Conservation (phyloP, 2,113 vertebrate species). For the Pseudolaguvia tuberculata region DNA sequence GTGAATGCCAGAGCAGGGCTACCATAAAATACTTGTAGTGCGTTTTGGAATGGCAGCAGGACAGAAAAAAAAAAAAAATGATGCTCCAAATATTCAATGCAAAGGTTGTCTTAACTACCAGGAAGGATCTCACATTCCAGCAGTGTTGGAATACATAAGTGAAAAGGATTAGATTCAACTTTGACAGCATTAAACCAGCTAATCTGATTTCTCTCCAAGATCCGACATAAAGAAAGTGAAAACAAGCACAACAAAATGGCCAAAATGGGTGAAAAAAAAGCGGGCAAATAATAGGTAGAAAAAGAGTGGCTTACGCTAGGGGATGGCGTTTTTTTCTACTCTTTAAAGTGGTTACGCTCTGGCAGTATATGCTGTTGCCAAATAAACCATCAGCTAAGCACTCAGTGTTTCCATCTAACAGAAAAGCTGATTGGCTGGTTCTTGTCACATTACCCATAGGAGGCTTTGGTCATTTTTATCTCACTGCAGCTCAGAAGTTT, state of each 20-base stretch:
- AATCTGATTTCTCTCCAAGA: background rate
- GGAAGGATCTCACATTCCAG: background rate
- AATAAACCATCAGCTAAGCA: too few relatives aligned
- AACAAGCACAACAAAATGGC: background rate
- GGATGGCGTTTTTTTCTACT: too few relatives aligned
- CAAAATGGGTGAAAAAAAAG: background rate
- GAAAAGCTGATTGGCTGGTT: too few relatives aligned
- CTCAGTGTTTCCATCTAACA: too few relatives aligned
- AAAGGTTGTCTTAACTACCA: background rate
- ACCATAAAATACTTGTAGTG: background rate
- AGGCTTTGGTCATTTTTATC: too few relatives aligned
- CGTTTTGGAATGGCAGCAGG: background rate
- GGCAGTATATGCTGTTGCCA: too few relatives aligned
- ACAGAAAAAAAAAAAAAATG: background rate
- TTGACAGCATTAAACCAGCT: background rate
- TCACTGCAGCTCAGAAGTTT: too few relatives aligned
- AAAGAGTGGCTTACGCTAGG: too few relatives aligned
- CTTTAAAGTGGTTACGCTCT: too few relatives aligned
- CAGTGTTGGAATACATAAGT: background rate
- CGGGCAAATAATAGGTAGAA: too few relatives aligned
- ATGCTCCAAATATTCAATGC: background rate
- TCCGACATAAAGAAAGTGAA: background rate
- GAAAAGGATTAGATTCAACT: background rate
- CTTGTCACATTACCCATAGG: too few relatives aligned
- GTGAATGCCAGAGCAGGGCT: conserved; percentile 2